A percentile compares a stretch with the other conserved stretches of the same genome.
Conservation (phyloP, 2,113 vertebrate genomes). For the Cebus imitator region DNA sequence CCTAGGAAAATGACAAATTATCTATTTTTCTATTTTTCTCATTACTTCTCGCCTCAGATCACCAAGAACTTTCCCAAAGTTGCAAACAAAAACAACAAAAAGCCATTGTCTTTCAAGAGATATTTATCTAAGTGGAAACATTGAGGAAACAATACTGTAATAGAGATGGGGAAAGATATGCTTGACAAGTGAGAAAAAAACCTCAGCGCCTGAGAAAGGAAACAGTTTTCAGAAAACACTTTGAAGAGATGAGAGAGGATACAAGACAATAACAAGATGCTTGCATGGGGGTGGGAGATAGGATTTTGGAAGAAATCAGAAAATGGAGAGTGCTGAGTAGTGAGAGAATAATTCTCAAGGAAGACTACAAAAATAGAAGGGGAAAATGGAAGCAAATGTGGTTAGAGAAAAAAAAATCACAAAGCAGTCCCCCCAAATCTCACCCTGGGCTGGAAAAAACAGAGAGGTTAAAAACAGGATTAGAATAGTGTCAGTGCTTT, state of each 20-base stretch:
- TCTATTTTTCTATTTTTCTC: not conserved
- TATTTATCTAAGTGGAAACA: slow-evolving; percentile 24
- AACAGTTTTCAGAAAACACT: slow-evolving; percentile 2
- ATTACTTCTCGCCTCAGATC: not conserved
- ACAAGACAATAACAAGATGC: not conserved
- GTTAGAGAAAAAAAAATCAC: not conserved
- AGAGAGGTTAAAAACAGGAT: not conserved
- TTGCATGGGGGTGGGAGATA: not conserved
- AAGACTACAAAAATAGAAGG: not conserved
- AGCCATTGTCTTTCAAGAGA: not conserved
- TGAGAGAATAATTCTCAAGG: not conserved
- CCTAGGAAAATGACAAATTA: slow-evolving; percentile 45
- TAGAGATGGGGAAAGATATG: not conserved
- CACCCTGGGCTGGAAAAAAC: not conserved
- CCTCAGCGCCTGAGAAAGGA: not conserved
- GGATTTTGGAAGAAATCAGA: not conserved
- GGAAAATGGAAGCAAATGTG: not conserved
- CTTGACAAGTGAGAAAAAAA: not conserved
- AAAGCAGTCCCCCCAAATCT: not conserved
- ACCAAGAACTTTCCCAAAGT: slow-evolving; percentile 5
- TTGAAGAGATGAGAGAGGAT: not conserved
- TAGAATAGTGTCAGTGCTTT: not conserved
- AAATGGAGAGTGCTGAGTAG: not conserved
- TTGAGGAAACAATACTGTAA: not conserved
- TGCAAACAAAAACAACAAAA: not conserved